A percentile compares a stretch with the other conserved stretches of the same genome.
phyloP scores from a whole-genome alignment of 2,888 invertebrate genomes.

The Dascillus cervinus region DNA sequence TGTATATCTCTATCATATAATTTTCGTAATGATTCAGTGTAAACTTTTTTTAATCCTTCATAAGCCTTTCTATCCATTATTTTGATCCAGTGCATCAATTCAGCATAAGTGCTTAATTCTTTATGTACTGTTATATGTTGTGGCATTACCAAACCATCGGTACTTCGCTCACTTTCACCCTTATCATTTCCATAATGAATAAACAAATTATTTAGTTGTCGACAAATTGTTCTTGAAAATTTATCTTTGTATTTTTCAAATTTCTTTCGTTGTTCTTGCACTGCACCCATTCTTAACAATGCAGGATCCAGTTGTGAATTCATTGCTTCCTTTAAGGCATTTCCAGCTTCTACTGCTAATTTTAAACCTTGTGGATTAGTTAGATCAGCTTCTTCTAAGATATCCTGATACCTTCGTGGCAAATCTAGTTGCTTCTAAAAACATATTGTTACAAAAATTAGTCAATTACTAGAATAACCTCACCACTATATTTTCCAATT shows the following conservation, averaged over 20 bases:
- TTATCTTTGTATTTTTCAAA: conserved; percentile 70
- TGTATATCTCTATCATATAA: conserved; percentile 81
- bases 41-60: conserved; percentile 71
- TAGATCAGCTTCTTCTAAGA: conserved; percentile 66
- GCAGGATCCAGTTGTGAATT: conserved; percentile 59
- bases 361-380: conserved; percentile 54
- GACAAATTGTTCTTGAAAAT: conserved; percentile 75
- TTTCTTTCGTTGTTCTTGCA: conserved; percentile 71
- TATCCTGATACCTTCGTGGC: conserved; percentile 56
- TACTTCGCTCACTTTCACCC: conserved; percentile 51
- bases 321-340: conserved; percentile 67
- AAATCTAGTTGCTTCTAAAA: conserved; percentile 61
- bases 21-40: conserved; percentile 75
- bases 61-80: conserved; percentile 78
- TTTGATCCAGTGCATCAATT: conserved; percentile 88
- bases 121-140: conserved; percentile 74
- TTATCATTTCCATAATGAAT: conserved; percentile 80
- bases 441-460: conserved; percentile 8
- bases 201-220: conserved; percentile 90
- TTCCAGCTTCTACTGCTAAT: conserved; percentile 62
- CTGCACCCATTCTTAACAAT: conserved; percentile 60
- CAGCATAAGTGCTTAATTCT: conserved; percentile 79
- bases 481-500: conserved; percentile 73
- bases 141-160: conserved; percentile 59
- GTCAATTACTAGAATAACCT: conserved; percentile 30